Evolutionary conservation across 2,888 invertebrate species (phyloP).

Genomic region (Elegia similella): DNA sequence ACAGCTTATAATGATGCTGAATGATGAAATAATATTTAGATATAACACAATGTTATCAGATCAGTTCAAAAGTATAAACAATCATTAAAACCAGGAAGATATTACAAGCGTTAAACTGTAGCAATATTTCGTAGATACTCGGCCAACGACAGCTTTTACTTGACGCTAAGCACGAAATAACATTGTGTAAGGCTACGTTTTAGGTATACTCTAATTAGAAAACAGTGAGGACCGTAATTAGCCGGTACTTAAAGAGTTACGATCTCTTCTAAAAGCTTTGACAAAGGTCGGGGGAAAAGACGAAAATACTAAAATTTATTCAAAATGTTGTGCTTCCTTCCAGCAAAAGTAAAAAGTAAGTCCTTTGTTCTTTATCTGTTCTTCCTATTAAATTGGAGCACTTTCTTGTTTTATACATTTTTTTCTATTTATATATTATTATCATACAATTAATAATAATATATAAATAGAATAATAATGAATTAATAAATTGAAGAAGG

Average conservation of each 20-base stretch:
- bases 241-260: constrained; percentile 57
- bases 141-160: neutral
- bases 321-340: constrained; percentile 29
- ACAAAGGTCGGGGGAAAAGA: constrained; percentile 23
- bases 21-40: no score
- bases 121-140: neutral
- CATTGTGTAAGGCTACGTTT: constrained; percentile 30
- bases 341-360: constrained; percentile 17
- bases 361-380: constrained; percentile 12
- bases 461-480: no score
- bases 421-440: neutral
- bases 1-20: no score
- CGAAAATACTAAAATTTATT: constrained; percentile 30
- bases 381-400: neutral
- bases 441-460: no score
- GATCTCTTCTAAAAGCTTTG: constrained; percentile 48
- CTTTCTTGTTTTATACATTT: neutral
- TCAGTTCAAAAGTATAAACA: no score
- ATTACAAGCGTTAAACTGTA: neutral
- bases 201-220: constrained; percentile 50
- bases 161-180: constrained; percentile 11
- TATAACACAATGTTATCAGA: no score
- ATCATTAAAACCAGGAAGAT: neutral
- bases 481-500: no score
- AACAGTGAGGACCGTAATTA: constrained; percentile 55